These are phyloP conservation scores for Pangasius larnaudii DNA, from an alignment of 2,797 vertebrate species.

Conservation along the genomic window DNA sequence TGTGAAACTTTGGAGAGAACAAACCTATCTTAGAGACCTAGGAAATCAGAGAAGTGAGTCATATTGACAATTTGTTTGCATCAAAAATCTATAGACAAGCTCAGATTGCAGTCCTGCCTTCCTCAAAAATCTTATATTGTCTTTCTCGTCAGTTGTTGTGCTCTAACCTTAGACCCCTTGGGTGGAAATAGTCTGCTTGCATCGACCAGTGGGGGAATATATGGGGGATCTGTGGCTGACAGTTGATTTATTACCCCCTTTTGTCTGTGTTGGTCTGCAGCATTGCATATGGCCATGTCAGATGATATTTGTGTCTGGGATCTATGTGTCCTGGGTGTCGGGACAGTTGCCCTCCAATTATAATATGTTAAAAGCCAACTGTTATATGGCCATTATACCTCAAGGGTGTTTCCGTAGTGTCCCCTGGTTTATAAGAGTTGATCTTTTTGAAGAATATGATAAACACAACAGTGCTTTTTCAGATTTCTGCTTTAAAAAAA, in stretches of 20 bases:
- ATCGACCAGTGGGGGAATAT: conserved; percentile 51
- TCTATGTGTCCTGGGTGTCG: conserved; percentile 53
- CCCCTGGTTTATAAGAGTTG: conserved; percentile 8
- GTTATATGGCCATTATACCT: conserved; percentile 45
- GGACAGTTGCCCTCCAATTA: conserved; percentile 54
- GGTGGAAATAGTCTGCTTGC: conserved; percentile 45
- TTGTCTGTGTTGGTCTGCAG: conserved; percentile 59
- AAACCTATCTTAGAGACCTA: not conserved
- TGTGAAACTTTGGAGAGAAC: conserved; percentile 15
- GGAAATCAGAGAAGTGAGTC: conserved; percentile 6
- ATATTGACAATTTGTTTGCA: conserved; percentile 24
- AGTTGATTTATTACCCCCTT: conserved; percentile 59
- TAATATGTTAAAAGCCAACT: conserved; percentile 53
- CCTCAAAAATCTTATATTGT: conserved; percentile 28
- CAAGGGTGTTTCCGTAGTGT: conserved; percentile 38
- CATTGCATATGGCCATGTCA: conserved; percentile 56
- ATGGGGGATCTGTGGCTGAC: conserved; percentile 51
- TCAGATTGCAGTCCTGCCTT: conserved; percentile 30
- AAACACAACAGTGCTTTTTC: not conserved
- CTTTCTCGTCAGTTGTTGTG: conserved; percentile 35
- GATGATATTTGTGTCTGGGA: conserved; percentile 58
- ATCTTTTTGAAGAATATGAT: not conserved
- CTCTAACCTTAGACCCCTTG: conserved; percentile 43
- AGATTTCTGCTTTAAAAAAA: not conserved
- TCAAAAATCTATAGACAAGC: conserved; percentile 28